phyloP scores from a whole-genome alignment of 2,888 invertebrate species.

The Chrysopilus asiliformis region DNA sequence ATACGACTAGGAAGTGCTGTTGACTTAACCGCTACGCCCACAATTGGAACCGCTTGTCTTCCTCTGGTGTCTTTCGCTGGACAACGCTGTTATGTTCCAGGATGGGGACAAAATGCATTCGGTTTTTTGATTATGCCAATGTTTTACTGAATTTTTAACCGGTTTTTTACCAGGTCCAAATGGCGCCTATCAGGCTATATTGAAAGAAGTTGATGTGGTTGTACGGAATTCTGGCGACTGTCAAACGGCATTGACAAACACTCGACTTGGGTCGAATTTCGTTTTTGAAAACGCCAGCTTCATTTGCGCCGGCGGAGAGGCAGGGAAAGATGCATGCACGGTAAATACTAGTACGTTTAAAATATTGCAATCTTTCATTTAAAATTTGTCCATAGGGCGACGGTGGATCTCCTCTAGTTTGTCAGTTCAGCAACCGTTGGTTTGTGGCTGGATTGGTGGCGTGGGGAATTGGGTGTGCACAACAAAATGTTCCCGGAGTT shows the following conservation, averaged over 20 bases:
- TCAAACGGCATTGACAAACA: constrained; percentile 46
- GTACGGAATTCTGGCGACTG: constrained; percentile 52
- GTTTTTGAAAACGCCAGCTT: constrained; percentile 52
- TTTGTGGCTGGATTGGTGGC: constrained; percentile 40
- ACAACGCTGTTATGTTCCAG: constrained; percentile 50
- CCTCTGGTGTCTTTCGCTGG: constrained; percentile 39
- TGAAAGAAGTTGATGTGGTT: constrained; percentile 64
- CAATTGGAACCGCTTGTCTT: constrained; percentile 49
- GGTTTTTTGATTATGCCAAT: no score
- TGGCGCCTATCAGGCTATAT: constrained; percentile 48
- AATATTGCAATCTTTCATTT: background rate
- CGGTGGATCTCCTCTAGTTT: constrained; percentile 38
- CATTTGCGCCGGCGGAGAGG: constrained; percentile 66
- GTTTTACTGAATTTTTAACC: no score
- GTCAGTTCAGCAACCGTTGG: constrained; percentile 27
- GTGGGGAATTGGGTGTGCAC: constrained; percentile 49
- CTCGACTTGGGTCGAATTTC: constrained; percentile 50
- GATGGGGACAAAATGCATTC: constrained; percentile 79
- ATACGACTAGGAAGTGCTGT: constrained; percentile 50
- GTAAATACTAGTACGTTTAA: constrained; percentile 36
- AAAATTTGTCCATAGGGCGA: constrained; percentile 34
- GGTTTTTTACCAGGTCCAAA: no score
- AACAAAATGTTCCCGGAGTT: constrained; percentile 56
- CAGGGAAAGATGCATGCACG: constrained; percentile 64
- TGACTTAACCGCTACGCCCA: constrained; percentile 40